Evolutionary conservation across 2,113 vertebrate genomes (phyloP), one percentile per base, ranked within the genome.

Genomic region (Myotis yumanensis): DNA sequence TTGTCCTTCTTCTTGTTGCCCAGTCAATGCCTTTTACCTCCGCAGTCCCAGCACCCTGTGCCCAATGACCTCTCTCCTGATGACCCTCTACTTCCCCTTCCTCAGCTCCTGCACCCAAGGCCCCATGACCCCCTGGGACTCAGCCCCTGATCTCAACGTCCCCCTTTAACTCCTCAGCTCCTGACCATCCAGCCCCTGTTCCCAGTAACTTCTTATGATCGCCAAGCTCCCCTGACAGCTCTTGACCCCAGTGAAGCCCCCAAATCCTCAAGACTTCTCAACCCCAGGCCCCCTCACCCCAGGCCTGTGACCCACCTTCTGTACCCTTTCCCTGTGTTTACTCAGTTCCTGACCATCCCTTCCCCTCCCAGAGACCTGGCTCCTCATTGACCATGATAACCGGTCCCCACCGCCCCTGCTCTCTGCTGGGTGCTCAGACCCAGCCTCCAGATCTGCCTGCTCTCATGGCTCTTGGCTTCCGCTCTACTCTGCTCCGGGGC

Each of bases 401-500:
- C 2, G 0, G 16, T 64, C 59, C 93, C 75, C 40, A 43, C 25
- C 0, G 5, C 79, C 96, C 95, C 85, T 75, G 91, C 84, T 94
- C 62, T 95, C 80, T 91, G 95, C 96, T 23, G 62, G 94, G 95
- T 83, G 86, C 84, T 97, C 79, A 73, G 85, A 82, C 82, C 95
- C 80, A 11, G 96, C 76, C 84, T 96, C 91, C 94, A 89, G 96
- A 91, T 77, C 92, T 91, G 94, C 97, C 96, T 88, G 76, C 89
- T 96, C 89, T 97, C 97, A 69, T 77, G 91, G 97, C 96, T 97
- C 97, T 96, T 96, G 96, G 96, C 97, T 97, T 97, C 94, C 0
- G 94, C 97, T 97, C 96, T 89, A 86, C 96, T 96, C 97, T 97
- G 96, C 97, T 95, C 97, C 8, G 64, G 97, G 97, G 97, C 96